phyloP scores from a whole-genome alignment of 2,888 invertebrate genomes.

The Lysandra coridon region DNA sequence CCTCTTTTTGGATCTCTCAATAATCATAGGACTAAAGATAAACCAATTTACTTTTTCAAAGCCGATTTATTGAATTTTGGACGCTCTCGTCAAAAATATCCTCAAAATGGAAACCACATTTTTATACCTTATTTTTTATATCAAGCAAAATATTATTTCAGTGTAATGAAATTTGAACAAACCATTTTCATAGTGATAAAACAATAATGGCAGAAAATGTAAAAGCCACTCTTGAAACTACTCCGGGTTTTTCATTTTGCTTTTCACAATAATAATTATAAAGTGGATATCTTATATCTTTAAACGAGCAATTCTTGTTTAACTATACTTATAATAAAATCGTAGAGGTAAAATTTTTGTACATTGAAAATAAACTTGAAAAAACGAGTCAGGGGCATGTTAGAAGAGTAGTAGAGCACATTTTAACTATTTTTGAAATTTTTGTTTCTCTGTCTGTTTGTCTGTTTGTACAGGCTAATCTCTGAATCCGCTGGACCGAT shows the following conservation, averaged over 20 bases:
- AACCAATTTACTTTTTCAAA: slow-evolving; percentile 5
- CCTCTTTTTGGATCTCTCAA: neutral
- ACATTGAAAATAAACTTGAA: no score
- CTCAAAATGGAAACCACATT: neutral
- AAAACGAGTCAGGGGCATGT: no score
- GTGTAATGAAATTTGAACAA: neutral
- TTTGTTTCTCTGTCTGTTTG: no score
- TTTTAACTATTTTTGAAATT: no score
- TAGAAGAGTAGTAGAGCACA: no score
- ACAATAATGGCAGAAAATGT: neutral
- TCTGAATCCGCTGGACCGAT: no score
- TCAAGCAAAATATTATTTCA: neutral
- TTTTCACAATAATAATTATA: neutral
- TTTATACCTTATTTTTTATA: neutral
- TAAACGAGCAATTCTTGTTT: no score
- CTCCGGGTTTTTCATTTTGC: neutral
- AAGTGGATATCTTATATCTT: neutral
- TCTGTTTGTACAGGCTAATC: no score
- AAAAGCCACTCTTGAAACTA: neutral
- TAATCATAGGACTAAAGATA: neutral
- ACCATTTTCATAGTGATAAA: neutral
- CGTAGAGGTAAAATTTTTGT: no score
- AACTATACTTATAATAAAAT: no score
- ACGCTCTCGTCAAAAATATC: neutral
- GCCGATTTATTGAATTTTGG: neutral